phyloP scores from a whole-genome alignment of 2,888 invertebrate species.

The Synergus laeviventris region DNA sequence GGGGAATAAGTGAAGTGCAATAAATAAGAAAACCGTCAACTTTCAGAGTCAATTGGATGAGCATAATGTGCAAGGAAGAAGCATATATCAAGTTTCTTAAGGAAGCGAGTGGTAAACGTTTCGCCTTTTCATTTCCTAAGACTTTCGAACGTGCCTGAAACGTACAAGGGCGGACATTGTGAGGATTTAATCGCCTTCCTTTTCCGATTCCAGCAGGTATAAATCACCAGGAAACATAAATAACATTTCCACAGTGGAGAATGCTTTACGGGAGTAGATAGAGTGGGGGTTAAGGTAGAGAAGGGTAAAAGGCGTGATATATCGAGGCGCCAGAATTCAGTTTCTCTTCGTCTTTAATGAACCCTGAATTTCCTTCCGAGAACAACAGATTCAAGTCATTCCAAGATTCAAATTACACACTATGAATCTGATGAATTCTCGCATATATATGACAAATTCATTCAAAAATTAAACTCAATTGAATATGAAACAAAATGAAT shows the following conservation, averaged over 20 bases:
- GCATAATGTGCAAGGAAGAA: not conserved
- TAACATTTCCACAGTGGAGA: conserved; percentile 50
- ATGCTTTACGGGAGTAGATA: conserved; percentile 11
- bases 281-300: conserved; percentile 6
- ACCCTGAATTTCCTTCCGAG: conserved; percentile 17
- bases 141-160: conserved; percentile 10
- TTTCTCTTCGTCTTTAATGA: conserved; percentile 37
- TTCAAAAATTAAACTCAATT: not conserved
- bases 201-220: conserved; percentile 57
- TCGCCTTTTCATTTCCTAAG: conserved; percentile 17
- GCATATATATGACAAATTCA: not conserved
- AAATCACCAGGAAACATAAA: conserved; percentile 64
- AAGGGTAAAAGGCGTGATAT: conserved; percentile 26
- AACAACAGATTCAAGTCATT: not conserved
- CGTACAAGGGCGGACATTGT: conserved; percentile 44
- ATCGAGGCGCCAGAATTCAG: conserved; percentile 31
- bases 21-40: not conserved
- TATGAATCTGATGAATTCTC: no score
- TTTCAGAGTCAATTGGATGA: conserved; percentile 8
- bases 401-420: not conserved
- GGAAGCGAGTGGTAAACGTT: conserved; percentile 10
- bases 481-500: not conserved
- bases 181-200: conserved; percentile 42
- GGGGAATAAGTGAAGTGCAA: not conserved
- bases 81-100: not conserved